A percentile compares a stretch with the other conserved stretches of the same genome.
Conservation (phyloP, 2,888 invertebrate species). For the Xylota sylvarum region DNA sequence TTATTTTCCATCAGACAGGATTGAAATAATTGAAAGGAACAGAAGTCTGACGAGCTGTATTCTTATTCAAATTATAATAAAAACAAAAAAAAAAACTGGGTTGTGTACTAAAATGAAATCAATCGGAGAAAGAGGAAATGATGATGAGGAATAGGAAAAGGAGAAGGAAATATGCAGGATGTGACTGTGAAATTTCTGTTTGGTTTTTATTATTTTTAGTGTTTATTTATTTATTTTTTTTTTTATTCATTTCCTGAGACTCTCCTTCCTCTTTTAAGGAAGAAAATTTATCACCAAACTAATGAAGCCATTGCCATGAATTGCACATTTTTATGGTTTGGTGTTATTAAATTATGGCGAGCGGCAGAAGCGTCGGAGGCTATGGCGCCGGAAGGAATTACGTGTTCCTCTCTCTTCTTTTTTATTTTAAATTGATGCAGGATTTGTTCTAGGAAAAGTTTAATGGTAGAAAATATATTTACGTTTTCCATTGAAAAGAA, state of each 20-base stretch:
- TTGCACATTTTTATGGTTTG: neutral
- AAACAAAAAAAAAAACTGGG: neutral
- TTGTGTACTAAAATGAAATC: neutral
- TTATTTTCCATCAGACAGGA: conserved; percentile 7
- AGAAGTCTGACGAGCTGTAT: neutral
- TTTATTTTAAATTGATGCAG: conserved; percentile 7
- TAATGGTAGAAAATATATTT: conserved; percentile 13
- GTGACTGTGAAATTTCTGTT: neutral
- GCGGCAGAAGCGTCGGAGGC: neutral
- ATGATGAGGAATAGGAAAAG: neutral
- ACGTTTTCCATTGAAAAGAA: neutral
- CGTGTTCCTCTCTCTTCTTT: neutral
- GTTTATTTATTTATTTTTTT: neutral
- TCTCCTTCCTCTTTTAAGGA: neutral
- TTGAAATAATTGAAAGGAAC: neutral
- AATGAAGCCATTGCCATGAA: neutral
- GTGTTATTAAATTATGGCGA: conserved; percentile 3
- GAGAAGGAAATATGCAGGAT: neutral
- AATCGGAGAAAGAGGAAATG: neutral
- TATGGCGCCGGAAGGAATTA: neutral
- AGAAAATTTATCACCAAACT: conserved; percentile 4
- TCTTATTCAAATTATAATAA: neutral
- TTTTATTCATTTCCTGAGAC: neutral
- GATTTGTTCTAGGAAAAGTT: conserved; percentile 6
- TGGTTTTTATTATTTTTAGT: neutral